These are phyloP conservation scores for Lophius americanus DNA, from an alignment of 2,797 vertebrate species.

Conservation along the genomic window DNA sequence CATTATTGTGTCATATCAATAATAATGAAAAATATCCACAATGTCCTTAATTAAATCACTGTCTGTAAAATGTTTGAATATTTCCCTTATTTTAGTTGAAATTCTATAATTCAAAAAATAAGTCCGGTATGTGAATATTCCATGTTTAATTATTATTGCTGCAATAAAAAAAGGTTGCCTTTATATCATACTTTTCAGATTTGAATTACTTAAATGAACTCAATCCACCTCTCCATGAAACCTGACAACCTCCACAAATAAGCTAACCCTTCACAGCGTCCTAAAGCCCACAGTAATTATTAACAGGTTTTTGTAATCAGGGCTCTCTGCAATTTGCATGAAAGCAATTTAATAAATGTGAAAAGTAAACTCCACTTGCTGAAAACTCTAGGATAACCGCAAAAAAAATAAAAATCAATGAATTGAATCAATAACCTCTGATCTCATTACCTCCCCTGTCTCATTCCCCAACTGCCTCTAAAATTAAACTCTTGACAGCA, in stretches of 20 bases:
- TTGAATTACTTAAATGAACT: constrained; percentile 57
- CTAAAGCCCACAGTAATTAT: constrained; percentile 60
- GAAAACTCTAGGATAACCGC: constrained; percentile 47
- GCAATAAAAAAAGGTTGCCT: constrained; percentile 9
- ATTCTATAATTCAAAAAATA: constrained; percentile 1
- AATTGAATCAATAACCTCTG: constrained; percentile 51
- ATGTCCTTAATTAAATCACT: constrained; percentile 19
- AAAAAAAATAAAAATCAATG: constrained; percentile 1
- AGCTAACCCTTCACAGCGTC: constrained; percentile 44
- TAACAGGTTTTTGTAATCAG: constrained; percentile 58
- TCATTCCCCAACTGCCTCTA: constrained; percentile 42
- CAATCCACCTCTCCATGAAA: constrained; percentile 28
- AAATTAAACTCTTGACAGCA: constrained; percentile 52
- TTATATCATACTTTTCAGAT: constrained; percentile 37
- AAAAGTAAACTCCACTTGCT: constrained; percentile 50
- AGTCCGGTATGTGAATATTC: constrained; percentile 15
- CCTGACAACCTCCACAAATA: constrained; percentile 35
- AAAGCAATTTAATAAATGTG: constrained; percentile 56
- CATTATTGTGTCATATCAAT: constrained; percentile 46
- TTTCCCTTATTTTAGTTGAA: constrained; percentile 1
- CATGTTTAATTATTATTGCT: constrained; percentile 16
- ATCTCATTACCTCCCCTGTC: constrained; percentile 54
- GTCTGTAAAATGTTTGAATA: constrained; percentile 4
- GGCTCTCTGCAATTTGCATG: constrained; percentile 40
- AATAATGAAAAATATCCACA: constrained; percentile 19